These are phyloP conservation scores for Sparidentex hasta DNA, from an alignment of 2,797 vertebrate genomes.

Conservation along the genomic window DNA sequence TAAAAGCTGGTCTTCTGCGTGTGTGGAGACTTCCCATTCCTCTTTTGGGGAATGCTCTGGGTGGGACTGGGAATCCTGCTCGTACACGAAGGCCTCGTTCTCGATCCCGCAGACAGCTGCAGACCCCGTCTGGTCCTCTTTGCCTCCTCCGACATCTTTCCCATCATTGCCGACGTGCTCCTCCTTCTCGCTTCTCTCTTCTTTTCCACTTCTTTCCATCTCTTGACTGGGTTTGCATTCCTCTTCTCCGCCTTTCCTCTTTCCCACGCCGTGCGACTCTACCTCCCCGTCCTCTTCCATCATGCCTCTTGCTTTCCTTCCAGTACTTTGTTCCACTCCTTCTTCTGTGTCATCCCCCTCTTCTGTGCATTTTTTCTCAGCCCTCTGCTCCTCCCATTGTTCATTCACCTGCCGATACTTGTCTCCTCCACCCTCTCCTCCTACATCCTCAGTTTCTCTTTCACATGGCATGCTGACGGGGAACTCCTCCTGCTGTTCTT, in stretches of 20 bases:
- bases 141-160: constrained; percentile 34
- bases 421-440: constrained; percentile 45
- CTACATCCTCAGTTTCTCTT: constrained; percentile 22
- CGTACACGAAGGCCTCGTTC: constrained; percentile 87
- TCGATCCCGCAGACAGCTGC: constrained; percentile 84
- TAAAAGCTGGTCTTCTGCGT: constrained; percentile 44
- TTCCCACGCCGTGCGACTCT: not conserved
- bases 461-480: constrained; percentile 17
- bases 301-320: constrained; percentile 18
- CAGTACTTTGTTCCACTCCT: constrained; percentile 29
- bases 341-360: constrained; percentile 20
- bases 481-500: constrained; percentile 43
- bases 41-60: constrained; percentile 7
- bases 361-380: constrained; percentile 43
- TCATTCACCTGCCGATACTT: constrained; percentile 72
- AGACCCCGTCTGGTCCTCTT: constrained; percentile 70
- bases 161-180: constrained; percentile 33
- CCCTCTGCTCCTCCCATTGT: constrained; percentile 65
- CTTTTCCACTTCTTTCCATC: constrained; percentile 20
- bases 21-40: constrained; percentile 29
- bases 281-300: constrained; percentile 44
- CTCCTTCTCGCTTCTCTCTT: not conserved
- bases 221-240: constrained; percentile 28
- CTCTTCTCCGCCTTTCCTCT: constrained; percentile 11
- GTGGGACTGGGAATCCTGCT: constrained; percentile 76